Conservation (phyloP, 2,797 vertebrate species). For the Leptodactylus fallax region DNA sequence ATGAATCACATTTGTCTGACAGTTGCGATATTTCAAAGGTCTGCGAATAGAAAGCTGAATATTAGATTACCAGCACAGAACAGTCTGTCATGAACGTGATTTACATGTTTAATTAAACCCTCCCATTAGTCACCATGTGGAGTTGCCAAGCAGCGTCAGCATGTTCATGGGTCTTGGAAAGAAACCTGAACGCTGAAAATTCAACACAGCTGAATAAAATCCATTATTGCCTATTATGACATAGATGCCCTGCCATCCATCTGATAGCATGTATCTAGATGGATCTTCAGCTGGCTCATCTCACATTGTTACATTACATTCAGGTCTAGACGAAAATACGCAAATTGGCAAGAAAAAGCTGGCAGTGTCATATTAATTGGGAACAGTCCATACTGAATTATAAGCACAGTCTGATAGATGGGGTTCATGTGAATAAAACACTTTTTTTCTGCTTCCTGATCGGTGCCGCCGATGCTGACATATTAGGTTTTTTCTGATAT, state of each 20-base stretch:
- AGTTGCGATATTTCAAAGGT: slow-evolving; percentile 55
- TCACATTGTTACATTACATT: no score
- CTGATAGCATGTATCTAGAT: background rate
- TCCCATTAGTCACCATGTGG: slow-evolving; percentile 22
- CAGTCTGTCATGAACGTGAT: slow-evolving; percentile 56
- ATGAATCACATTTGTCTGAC: slow-evolving; percentile 56
- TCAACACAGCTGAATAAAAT: slow-evolving; percentile 50
- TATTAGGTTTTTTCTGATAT: no score
- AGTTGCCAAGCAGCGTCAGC: slow-evolving; percentile 46
- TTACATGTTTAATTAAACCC: slow-evolving; percentile 55
- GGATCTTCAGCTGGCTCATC: background rate
- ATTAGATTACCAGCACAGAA: slow-evolving; percentile 51
- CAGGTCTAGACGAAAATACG: no score
- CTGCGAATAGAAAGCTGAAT: slow-evolving; percentile 34
- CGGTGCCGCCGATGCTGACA: no score
- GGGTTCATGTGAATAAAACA: no score
- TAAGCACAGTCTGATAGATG: no score
- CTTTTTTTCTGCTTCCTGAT: no score
- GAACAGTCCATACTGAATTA: no score
- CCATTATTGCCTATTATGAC: slow-evolving; percentile 44
- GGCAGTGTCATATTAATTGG: no score
- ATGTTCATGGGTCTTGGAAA: slow-evolving; percentile 43
- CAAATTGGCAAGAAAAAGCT: no score
- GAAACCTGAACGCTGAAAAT: slow-evolving; percentile 29
- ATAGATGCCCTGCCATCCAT: background rate